A percentile compares a stretch with the other conserved stretches of the same genome.
Evolutionary conservation across 1,140 invertebrate genomes (phyloP).

Genomic region (Drosophila micromelanica): DNA sequence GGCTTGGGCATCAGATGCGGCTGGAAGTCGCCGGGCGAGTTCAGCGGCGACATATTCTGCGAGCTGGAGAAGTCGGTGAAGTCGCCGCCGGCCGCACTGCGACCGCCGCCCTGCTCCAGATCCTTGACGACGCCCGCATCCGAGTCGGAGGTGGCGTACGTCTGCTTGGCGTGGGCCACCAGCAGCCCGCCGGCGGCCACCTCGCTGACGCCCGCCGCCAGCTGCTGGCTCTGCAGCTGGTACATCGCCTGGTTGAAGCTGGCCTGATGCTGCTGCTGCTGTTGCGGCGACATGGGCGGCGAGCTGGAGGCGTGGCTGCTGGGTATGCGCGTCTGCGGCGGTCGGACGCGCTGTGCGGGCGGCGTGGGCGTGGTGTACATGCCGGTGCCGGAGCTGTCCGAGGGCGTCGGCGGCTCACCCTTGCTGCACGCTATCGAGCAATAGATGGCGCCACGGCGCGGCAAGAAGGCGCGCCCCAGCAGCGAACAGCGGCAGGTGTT

Average conservation of each 20-base stretch:
- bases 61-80: constrained; percentile 81
- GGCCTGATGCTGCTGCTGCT: constrained; percentile 80
- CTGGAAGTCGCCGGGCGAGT: constrained; percentile 77
- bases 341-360: constrained; percentile 86
- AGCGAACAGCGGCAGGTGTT: constrained; percentile 95
- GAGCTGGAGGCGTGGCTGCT: constrained; percentile 81
- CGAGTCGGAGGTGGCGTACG: constrained; percentile 74
- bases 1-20: constrained; percentile 76
- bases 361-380: constrained; percentile 82
- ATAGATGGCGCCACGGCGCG: constrained; percentile 96
- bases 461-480: constrained; percentile 96
- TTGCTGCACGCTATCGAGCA: constrained; percentile 97
- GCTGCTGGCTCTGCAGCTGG: constrained; percentile 79
- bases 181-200: constrained; percentile 28
- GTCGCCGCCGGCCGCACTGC: constrained; percentile 40
- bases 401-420: constrained; percentile 93
- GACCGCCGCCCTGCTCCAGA: constrained; percentile 53
- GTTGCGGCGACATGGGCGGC: constrained; percentile 82
- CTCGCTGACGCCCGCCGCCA: constrained; percentile 56
- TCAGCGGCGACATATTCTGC: constrained; percentile 76
- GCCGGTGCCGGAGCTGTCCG: constrained; percentile 89
- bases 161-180: constrained; percentile 58
- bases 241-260: constrained; percentile 83
- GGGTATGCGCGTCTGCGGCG: constrained; percentile 70
- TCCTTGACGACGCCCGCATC: constrained; percentile 79